A percentile compares a stretch with the other conserved stretches of the same genome.
Conservation (phyloP, 2,888 invertebrate genomes). For the Sipha maydis region DNA sequence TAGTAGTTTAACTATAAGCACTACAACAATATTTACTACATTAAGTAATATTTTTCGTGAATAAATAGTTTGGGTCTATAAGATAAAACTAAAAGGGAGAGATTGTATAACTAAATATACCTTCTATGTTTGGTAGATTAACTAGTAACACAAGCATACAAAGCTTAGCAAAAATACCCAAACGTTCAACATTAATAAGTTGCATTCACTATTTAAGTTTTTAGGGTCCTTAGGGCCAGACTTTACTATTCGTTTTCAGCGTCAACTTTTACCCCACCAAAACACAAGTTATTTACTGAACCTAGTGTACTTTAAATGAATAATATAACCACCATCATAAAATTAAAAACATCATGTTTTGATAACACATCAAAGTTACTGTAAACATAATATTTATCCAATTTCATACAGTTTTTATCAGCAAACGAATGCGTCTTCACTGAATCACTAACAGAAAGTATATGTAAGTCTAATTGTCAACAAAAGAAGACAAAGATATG, state of each 20-base stretch:
- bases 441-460: background rate
- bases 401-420: background rate
- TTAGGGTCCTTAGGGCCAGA: background rate
- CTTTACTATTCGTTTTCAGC: background rate
- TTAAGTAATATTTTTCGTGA: background rate
- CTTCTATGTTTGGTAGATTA: slow-evolving; percentile 3
- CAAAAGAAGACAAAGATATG: slow-evolving; percentile 19
- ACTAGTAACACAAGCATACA: background rate
- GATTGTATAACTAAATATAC: background rate
- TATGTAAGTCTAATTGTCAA: background rate
- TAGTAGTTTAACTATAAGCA: too few relatives aligned
- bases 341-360: background rate
- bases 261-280: background rate
- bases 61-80: background rate
- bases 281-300: background rate
- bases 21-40: too few relatives aligned
- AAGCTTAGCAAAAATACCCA: background rate
- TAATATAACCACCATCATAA: background rate
- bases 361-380: background rate
- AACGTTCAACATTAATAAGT: background rate
- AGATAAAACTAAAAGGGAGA: background rate
- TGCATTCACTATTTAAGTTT: slow-evolving; percentile 9
- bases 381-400: background rate
- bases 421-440: background rate
- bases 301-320: background rate